Evolutionary conservation across 2,888 invertebrate genomes (phyloP), one percentile per base, ranked within the genome.

Genomic region (Pseudanteris insignis): DNA sequence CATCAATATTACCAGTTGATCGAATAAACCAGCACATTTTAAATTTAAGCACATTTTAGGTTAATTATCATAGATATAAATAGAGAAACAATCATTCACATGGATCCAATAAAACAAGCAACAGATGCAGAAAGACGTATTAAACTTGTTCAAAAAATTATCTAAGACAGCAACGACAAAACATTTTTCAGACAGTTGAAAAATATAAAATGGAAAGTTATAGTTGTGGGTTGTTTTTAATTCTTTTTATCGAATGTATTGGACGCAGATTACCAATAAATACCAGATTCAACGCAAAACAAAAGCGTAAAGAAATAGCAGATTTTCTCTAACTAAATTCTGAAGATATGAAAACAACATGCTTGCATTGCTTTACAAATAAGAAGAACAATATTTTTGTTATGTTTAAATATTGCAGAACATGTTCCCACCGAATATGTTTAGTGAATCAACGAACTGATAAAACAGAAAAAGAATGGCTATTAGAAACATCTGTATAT

Each of bases 241-340:
- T 32, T 2, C 24, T 30, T 21, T 43, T 28, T 24, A 43, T 43
- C 2, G 21, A 32, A 30, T 32, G 43, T 18, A 32, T 43, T 7
- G 30, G 21, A 2, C 29, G 15, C 9, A 24, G 28, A 13, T 13
- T 4, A 30, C 1, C 2, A 2, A 4, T 11, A 8, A 12, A 43
- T 32, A 3, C 15, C 5, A 6, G 21, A 2, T 43, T 32, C n/a
- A 15, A 43, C 9, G 18, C 43, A 10, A 5, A 32, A 21, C n/a
- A 7, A 6, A 28, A 30, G 5, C 13, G 43, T 11, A 10, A 32
- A 11, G 24, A 30, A 11, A 8, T 30, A 21, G 32, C 18, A 10
- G 7, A 7, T 29, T n/a, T 18, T 29, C 9, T 38, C n/a, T 26
- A 26, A 14, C 3, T 38, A 1, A 2, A 3, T 7, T 26, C 26